Evolutionary conservation across 1,140 invertebrate species (phyloP), one percentile per base, ranked within the genome.

Genomic region (Drosophila murphyi): DNA sequence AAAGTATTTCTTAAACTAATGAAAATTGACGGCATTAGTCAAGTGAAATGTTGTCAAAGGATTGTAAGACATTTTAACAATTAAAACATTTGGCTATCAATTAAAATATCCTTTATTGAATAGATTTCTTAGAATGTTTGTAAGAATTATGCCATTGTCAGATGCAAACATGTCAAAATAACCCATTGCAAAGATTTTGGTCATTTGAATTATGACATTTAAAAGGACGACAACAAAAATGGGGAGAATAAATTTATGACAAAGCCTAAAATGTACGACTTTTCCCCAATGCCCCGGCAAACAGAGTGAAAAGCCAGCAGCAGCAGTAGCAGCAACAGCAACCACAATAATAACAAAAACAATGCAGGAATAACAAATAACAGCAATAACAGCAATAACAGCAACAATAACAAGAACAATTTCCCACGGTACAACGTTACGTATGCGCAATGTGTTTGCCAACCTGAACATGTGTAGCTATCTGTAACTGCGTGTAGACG

Each of bases 401-500:
- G 37, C 74, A 65, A 70, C 82, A 74, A 62, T 61, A 83, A 67
- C 76, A 76, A 74, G 43, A 72, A 71, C 71, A 72, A 76, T 82
- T 82, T 76, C 76, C 78, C 82, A 72, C 71, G 62, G 74, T 72
- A 82, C 77, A 77, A 72, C 81, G 64, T 64, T 80, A 81, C 81
- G 81, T 81, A 81, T 85, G 70, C 73, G 82, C 74, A 80, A 81
- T 86, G 65, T 86, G 82, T 80, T 81, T 81, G 78, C 74, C 82
- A 81, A 88, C 83, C 83, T 87, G 82, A 88, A 88, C 82, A 88
- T 87, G 80, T 87, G 83, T 87, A 88, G 83, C 83, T 87, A 76
- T 82, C 83, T 76, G 83, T 79, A 86, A 65, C 72, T 67, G 64
- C 32, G 50, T 43, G 48, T 37, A 41, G 50, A 8, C 2, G 12